Conservation (phyloP, 1,140 invertebrate genomes). For the Drosophila sproati region DNA sequence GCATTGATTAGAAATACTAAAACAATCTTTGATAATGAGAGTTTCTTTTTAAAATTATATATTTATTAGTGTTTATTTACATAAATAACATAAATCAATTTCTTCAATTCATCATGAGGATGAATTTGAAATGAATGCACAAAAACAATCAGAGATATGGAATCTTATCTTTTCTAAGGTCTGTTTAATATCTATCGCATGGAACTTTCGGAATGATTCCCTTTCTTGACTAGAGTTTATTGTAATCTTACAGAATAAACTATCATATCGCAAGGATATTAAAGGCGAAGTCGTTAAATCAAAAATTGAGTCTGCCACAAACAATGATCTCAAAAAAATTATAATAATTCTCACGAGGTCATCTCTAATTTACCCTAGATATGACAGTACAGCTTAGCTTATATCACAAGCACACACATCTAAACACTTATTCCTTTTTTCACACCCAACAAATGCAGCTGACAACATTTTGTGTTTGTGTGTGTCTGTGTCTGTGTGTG, state of each 20-base stretch:
- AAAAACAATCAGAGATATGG: too few species aligned
- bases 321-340: background rate
- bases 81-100: too few species aligned
- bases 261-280: too few species aligned
- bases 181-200: too few species aligned
- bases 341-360: background rate
- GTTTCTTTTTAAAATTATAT: background rate
- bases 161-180: too few species aligned
- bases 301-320: too few species aligned
- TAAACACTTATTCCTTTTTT: constrained; percentile 25
- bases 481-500: constrained; percentile 29
- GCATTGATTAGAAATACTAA: background rate
- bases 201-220: too few species aligned
- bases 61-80: background rate
- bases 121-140: too few species aligned
- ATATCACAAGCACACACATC: constrained; percentile 11
- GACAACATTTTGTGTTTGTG: constrained; percentile 61
- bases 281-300: too few species aligned
- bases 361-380: constrained; percentile 24
- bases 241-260: too few species aligned
- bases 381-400: constrained; percentile 8
- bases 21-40: constrained; percentile 3
- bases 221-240: too few species aligned
- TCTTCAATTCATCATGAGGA: too few species aligned
- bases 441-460: constrained; percentile 67